phyloP scores from a whole-genome alignment of 2,888 invertebrate genomes.

The Dasypogon diadema region DNA sequence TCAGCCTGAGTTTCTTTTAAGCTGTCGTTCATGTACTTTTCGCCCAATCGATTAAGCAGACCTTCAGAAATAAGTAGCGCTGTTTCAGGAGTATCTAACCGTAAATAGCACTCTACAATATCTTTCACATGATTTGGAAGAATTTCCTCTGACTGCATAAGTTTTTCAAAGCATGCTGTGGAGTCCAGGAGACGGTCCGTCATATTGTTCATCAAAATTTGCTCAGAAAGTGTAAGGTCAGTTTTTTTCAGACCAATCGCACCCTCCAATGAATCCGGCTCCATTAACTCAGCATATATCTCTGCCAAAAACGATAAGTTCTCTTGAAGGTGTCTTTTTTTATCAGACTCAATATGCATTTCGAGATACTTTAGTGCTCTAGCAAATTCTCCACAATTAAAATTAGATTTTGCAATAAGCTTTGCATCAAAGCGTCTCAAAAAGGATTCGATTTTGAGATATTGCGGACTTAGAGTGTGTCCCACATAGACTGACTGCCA shows the following conservation, averaged over 20 bases:
- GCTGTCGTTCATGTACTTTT: constrained; percentile 73
- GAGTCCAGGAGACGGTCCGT: constrained; percentile 87
- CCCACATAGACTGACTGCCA: constrained; percentile 61
- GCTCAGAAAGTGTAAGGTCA: constrained; percentile 83
- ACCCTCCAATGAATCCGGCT: constrained; percentile 90
- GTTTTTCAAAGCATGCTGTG: constrained; percentile 87
- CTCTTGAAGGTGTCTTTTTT: constrained; percentile 70
- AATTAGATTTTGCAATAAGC: constrained; percentile 79
- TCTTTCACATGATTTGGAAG: constrained; percentile 73
- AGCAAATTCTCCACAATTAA: constrained; percentile 80
- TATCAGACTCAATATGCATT: constrained; percentile 75
- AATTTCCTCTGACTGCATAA: constrained; percentile 74
- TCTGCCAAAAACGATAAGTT: constrained; percentile 77
- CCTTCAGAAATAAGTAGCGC: constrained; percentile 82
- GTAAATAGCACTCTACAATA: constrained; percentile 87
- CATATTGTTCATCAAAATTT: constrained; percentile 86
- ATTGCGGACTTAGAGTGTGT: constrained; percentile 54
- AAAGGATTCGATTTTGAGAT: constrained; percentile 65
- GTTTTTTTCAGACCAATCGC: constrained; percentile 80
- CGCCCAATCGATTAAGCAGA: constrained; percentile 73
- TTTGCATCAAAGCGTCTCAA: constrained; percentile 73
- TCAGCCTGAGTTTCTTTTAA: constrained; percentile 82
- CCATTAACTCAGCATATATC: constrained; percentile 89
- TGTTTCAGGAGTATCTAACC: constrained; percentile 87
- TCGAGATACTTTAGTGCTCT: constrained; percentile 83